Evolutionary conservation across 2,797 vertebrate species (phyloP).

Genomic region (Dallia pectoralis): DNA sequence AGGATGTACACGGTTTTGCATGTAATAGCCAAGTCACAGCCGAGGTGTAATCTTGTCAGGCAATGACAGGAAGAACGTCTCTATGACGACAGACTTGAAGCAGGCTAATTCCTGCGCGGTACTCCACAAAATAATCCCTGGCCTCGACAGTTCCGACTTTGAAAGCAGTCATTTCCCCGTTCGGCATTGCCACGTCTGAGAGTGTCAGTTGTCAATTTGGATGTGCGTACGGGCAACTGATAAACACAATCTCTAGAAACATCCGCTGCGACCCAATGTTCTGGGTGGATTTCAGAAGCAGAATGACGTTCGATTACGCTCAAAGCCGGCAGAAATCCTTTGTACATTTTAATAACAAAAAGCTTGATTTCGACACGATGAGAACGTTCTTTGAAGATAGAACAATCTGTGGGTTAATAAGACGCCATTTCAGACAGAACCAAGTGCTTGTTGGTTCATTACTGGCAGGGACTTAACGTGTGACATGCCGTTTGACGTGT

Average conservation of each 20-base stretch:
- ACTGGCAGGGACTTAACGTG: constrained; percentile 52
- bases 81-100: background rate
- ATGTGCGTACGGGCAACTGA: constrained; percentile 54
- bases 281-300: background rate
- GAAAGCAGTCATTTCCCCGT: background rate
- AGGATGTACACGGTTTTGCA: constrained; percentile 6
- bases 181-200: background rate
- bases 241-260: constrained; percentile 55
- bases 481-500: constrained; percentile 53
- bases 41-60: background rate
- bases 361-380: too few species aligned
- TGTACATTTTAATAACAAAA: background rate
- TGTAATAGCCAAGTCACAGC: background rate
- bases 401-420: background rate
- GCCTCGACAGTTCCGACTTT: background rate
- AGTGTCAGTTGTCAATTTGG: background rate
- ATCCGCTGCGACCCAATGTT: constrained; percentile 45
- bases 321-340: background rate
- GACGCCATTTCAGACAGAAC: background rate
- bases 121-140: background rate
- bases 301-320: background rate
- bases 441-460: constrained; percentile 51
- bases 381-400: background rate
- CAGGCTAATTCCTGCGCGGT: background rate
- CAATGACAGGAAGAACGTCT: background rate